Percentiles rank a stretch among this genome's conserved stretches.
Evolutionary conservation across 2,888 invertebrate genomes (phyloP).

Genomic region (Spilarctia lutea): DNA sequence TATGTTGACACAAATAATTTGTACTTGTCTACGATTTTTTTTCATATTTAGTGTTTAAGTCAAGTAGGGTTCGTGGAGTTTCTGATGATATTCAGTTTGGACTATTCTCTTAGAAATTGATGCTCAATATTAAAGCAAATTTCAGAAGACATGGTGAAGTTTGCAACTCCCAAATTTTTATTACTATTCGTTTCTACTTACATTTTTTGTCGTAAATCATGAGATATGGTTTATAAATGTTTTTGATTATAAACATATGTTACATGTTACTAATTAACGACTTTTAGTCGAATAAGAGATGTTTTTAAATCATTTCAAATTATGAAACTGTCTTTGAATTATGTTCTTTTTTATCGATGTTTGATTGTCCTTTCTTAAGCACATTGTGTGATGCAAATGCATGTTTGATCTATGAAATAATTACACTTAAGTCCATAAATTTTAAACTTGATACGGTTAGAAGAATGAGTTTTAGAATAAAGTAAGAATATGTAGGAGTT

Average conservation of each 20-base stretch:
- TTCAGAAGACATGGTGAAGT: not conserved
- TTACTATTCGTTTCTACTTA: not conserved
- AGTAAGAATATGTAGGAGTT: not conserved
- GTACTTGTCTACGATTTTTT: not conserved
- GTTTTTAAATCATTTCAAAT: not conserved
- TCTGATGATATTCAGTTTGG: not conserved
- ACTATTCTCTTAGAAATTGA: not conserved
- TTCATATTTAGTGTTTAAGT: not conserved
- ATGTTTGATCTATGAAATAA: not conserved
- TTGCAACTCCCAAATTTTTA: not conserved
- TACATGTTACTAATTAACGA: not conserved
- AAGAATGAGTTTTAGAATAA: not conserved
- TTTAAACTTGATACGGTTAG: not conserved
- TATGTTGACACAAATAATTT: not conserved
- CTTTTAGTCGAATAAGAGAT: not conserved
- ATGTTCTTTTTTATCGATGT: no score
- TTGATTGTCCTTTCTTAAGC: not conserved
- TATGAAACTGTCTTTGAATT: not conserved
- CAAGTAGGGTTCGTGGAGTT: not conserved
- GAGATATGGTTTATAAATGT: not conserved
- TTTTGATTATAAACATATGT: not conserved
- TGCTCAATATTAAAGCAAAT: not conserved
- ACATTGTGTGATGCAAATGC: not conserved
- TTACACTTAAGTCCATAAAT: not conserved
- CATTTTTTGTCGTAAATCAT: not conserved